These are phyloP conservation scores for Felis catus DNA, from an alignment of 2,113 vertebrate genomes.

Conservation along the genomic window F.catus_Fca126_mat1.0 CM031412.1:72828501-72829000, in stretches of 20 bases:
- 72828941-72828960: not conserved
- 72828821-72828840: not conserved
- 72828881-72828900: not conserved
- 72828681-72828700: too few relatives aligned
- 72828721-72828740: too few relatives aligned
- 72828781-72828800: not conserved
- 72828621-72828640: too few relatives aligned
- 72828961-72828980: not conserved
- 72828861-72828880: not conserved
- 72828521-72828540: not conserved
- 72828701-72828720: too few relatives aligned
- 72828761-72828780: not conserved
- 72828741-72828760: too few relatives aligned
- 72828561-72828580: too few relatives aligned
- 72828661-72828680: too few relatives aligned
- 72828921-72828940: not conserved
- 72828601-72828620: too few relatives aligned
- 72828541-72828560: too few relatives aligned
- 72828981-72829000: not conserved
- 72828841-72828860: not conserved
- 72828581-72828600: too few relatives aligned
- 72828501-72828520: not conserved
- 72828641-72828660: too few relatives aligned
- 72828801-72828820: not conserved
- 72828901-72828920: not conserved